phyloP scores from a whole-genome alignment of 2,888 invertebrate genomes.

The Nebria brevicollis region DNA sequence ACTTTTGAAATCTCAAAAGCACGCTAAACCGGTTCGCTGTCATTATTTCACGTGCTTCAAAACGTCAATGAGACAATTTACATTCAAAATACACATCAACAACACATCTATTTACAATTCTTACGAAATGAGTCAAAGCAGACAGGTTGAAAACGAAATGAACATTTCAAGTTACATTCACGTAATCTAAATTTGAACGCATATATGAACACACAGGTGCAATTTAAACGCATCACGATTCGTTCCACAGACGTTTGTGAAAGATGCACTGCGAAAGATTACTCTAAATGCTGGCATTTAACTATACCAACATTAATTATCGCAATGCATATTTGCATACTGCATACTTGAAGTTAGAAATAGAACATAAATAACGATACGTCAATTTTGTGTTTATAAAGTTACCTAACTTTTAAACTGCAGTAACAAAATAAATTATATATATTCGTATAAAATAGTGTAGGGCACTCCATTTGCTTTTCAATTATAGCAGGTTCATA shows the following conservation, averaged over 20 bases:
- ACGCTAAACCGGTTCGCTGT: neutral
- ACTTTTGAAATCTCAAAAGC: neutral
- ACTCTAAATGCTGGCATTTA: slow-evolving; percentile 21
- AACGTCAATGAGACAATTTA: neutral
- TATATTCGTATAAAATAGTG: too few species aligned
- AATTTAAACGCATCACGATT: slow-evolving; percentile 16
- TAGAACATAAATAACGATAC: too few species aligned
- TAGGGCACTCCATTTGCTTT: too few species aligned
- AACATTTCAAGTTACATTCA: slow-evolving; percentile 26
- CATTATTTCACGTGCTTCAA: neutral
- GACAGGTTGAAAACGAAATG: neutral
- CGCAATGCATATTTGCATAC: slow-evolving; percentile 23
- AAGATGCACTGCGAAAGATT: slow-evolving; percentile 26
- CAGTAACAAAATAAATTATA: too few species aligned
- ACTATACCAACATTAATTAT: slow-evolving; percentile 33
- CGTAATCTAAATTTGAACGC: slow-evolving; percentile 35
- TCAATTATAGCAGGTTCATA: too few species aligned
- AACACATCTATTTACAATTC: neutral
- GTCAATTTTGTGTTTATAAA: too few species aligned
- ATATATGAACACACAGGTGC: slow-evolving; percentile 37
- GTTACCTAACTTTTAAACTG: too few species aligned
- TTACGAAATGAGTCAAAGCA: neutral
- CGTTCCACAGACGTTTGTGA: slow-evolving; percentile 10
- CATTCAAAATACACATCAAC: neutral
- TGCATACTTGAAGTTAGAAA: neutral